Evolutionary conservation across 2,888 invertebrate genomes (phyloP).

Genomic region (Andrena haemorrhoa): DNA sequence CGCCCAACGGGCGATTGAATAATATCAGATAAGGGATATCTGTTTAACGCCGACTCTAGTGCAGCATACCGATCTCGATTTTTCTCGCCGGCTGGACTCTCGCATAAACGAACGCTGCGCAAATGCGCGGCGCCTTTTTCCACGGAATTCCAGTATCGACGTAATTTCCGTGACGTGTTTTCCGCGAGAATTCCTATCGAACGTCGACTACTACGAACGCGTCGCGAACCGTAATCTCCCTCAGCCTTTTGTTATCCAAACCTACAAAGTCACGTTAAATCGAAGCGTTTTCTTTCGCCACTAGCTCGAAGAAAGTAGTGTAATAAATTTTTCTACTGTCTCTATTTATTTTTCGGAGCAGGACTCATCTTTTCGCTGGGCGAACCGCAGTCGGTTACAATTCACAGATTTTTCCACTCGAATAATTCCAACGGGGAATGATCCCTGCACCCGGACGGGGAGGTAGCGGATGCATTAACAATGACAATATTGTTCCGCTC

Average conservation of each 20-base stretch:
- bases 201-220: background rate
- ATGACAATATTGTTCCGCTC: conserved; percentile 34
- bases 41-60: conserved; percentile 36
- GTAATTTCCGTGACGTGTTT: conserved; percentile 26
- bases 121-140: conserved; percentile 13
- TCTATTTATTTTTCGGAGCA: too few relatives aligned
- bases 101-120: conserved; percentile 34
- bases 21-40: conserved; percentile 54
- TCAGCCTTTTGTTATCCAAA: too few relatives aligned
- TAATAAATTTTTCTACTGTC: background rate
- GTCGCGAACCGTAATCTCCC: background rate
- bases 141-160: conserved; percentile 25
- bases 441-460: background rate
- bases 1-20: conserved; percentile 37
- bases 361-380: too few relatives aligned
- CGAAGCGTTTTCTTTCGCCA: background rate
- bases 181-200: background rate
- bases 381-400: too few relatives aligned
- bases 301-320: background rate
- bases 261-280: too few relatives aligned
- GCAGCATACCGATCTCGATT: conserved; percentile 32
- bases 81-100: conserved; percentile 15
- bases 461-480: background rate
- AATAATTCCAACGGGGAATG: background rate
- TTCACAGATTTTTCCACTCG: background rate